These are phyloP conservation scores for Lethenteron camtschaticum DNA, from an alignment of 2,113 vertebrate species.

Conservation along the genomic window DNA sequence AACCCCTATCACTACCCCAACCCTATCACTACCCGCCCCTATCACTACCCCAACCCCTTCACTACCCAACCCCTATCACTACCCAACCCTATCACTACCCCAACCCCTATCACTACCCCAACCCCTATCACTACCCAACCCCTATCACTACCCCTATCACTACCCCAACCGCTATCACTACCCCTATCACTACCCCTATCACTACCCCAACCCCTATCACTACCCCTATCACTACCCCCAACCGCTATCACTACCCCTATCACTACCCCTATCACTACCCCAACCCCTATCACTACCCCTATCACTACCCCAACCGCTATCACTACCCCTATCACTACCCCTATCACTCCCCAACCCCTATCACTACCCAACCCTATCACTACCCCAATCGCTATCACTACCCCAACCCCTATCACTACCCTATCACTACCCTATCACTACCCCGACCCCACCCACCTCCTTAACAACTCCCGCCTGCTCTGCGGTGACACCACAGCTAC, in stretches of 20 bases:
- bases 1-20: not conserved
- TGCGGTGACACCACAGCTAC: too few species aligned
- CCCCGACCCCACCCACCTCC: too few species aligned
- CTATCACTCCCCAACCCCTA: not conserved
- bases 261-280: not conserved
- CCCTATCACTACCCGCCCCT: not conserved
- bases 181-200: not conserved
- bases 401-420: not conserved
- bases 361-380: not conserved
- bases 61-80: not conserved
- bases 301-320: not conserved
- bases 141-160: not conserved
- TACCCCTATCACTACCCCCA: not conserved
- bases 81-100: not conserved
- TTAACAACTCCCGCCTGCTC: too few species aligned
- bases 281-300: not conserved
- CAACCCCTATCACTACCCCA: not conserved
- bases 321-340: not conserved
- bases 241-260: not conserved
- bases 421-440: too few species aligned
- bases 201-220: not conserved
- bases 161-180: not conserved
- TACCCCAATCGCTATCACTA: not conserved
- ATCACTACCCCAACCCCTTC: not conserved
- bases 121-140: not conserved